Base-by-base conservation (phyloP, 1,140 invertebrate genomes). In the Drosophila athabasca region DNA sequence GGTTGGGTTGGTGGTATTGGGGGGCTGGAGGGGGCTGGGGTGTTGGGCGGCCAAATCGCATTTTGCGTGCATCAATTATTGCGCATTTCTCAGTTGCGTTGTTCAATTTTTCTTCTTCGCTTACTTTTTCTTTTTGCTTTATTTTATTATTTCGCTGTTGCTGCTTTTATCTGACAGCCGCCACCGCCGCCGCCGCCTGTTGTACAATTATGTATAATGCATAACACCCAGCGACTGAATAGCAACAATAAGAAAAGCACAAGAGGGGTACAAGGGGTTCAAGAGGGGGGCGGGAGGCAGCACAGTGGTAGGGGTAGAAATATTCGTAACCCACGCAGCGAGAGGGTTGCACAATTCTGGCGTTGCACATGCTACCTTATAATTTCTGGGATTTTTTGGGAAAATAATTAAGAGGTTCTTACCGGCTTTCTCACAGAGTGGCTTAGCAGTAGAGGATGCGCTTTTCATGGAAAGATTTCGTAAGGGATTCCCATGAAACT, bases 61-160 rank as follows among this genome's bases (percentile, higher is more conserved):
- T 89, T 88, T 88, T 88, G 84, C 83, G 83, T 88, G 83, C 83
- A 79, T 88, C 83, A 88, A 88, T 87, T 88, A 88, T 87, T 87
- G 83, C 83, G 71, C 83, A 87, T 87, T 87, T 87, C 66, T 70
- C 69, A 79, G 83, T 39, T 88, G 78, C 83, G 78, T 79, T 82
- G 66, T 82, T 87, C 65, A 58, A 77, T 66, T 85, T 76, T 3
- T 62, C 11, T 39, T 39, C 11, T 53, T 54, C 57, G 35, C 49
- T 31, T 49, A 22, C 53, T 39, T 39, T 29, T 54, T n/a, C 46
- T 57, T 55, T 45, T 62, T 39, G 35, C 35, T 39, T 39, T 39
- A 39, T 39, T 39, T 39, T 39, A 39, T 39, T 39, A 39, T 39
- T 39, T 39, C 35, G 35, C 51, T 55, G 59, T 26, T 0, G 24